Percentiles rank a stretch among this genome's conserved stretches.
Conservation (phyloP, 2,888 invertebrate genomes). For the Glyphotaelius pellucidus region DNA sequence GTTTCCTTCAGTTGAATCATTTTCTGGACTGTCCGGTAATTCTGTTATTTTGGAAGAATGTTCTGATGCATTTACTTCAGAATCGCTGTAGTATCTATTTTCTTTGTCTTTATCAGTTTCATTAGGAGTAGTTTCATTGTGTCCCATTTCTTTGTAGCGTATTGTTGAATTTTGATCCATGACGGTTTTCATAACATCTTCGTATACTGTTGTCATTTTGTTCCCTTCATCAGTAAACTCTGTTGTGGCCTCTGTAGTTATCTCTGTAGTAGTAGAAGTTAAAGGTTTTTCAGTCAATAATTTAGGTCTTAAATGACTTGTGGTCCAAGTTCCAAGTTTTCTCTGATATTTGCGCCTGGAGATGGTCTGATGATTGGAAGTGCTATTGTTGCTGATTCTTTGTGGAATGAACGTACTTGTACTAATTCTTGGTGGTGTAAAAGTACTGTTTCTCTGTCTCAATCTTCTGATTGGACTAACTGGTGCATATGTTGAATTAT, state of each 20-base stretch:
- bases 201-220: constrained; percentile 20
- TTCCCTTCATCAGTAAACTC: not conserved
- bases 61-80: constrained; percentile 45
- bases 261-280: constrained; percentile 66
- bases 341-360: constrained; percentile 60
- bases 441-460: not conserved
- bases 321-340: constrained; percentile 67
- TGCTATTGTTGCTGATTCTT: constrained; percentile 23
- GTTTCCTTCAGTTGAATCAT: constrained; percentile 28
- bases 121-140: not conserved
- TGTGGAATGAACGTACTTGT: not conserved
- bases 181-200: constrained; percentile 41
- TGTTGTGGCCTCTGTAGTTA: constrained; percentile 16
- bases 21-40: not conserved
- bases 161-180: constrained; percentile 22
- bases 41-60: not conserved
- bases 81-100: constrained; percentile 19
- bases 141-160: not conserved
- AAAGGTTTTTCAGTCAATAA: constrained; percentile 67
- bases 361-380: constrained; percentile 40
- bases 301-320: constrained; percentile 32
- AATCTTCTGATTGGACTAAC: not conserved
- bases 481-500: not conserved
- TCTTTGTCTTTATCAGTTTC: not conserved
- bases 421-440: not conserved